Base-by-base conservation (phyloP, 2,888 invertebrate species). In the Danaus chrysippus region DNA sequence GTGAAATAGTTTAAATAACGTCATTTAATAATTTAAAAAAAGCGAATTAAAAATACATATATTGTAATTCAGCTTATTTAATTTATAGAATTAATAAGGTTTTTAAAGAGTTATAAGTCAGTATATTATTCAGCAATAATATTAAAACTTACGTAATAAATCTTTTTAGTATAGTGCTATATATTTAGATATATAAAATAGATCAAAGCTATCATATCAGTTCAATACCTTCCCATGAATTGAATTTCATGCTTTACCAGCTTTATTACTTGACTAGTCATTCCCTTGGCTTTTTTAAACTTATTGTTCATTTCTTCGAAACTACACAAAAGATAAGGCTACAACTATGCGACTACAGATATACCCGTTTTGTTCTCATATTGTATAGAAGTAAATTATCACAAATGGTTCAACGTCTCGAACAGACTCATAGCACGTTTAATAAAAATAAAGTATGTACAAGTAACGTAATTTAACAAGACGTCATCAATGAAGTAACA, bases 221-320 rank as follows among this genome's bases (percentile, higher is more conserved):
- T 62, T 43, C 56, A 53, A 57, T 61, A 42, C 56, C 61, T 60
- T 64, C 60, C 62, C 58, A 54, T 64, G 61, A 62, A 64, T 60
- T 59, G 58, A 54, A 59, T 54, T 62, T 62, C 56, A 64, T 64
- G 62, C 60, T 67, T 56, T 55, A 54, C 62, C 59, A 59, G 54
- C 61, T 62, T 62, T 64, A 63, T 59, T 62, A 60, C 62, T 65
- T 62, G 60, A 52, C 56, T 61, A 62, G 62, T 54, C 56, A 63
- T 56, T 53, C 59, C 62, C 58, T 58, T 64, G 56, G 19, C 46
- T 57, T 49, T 61, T 65, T 62, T 60, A 13, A 46, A 49, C 49
- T 58, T 66, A 58, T 62, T 62, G 59, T 58, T 58, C 43, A 52
- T 44, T 53, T 58, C 62, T 66, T 67, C 57, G 57, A 61, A 65